phyloP scores from a whole-genome alignment of 2,797 vertebrate genomes.

The Rhinella marina region DNA sequence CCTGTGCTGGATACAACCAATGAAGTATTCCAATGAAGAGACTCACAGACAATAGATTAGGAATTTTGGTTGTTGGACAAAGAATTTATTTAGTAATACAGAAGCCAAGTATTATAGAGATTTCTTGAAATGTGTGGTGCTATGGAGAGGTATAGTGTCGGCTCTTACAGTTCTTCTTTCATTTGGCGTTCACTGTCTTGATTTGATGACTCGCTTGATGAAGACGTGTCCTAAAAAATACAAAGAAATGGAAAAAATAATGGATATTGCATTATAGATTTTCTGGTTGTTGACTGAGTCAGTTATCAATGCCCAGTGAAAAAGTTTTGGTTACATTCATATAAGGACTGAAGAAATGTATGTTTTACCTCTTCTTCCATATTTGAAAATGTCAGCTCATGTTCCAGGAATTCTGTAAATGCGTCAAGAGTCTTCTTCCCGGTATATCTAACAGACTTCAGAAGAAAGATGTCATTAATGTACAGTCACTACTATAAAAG shows the following conservation, averaged over 20 bases:
- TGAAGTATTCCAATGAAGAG: neutral
- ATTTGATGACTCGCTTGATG: neutral
- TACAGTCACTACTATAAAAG: neutral
- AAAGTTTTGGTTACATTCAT: too few species aligned
- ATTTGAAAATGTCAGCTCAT: constrained; percentile 74
- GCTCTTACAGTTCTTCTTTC: constrained; percentile 24
- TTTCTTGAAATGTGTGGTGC: neutral
- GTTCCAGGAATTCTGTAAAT: constrained; percentile 83
- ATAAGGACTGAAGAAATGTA: neutral
- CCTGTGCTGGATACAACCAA: neutral
- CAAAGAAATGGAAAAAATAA: too few species aligned
- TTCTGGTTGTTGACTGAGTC: too few species aligned
- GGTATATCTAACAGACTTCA: constrained; percentile 80
- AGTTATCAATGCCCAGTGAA: too few species aligned
- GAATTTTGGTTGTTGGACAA: neutral
- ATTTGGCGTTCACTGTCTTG: neutral
- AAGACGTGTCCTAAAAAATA: neutral
- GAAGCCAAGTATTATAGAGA: neutral
- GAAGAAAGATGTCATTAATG: constrained; percentile 29
- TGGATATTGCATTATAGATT: too few species aligned
- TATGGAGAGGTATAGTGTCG: neutral
- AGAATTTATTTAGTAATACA: neutral
- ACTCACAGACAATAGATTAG: neutral
- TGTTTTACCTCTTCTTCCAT: constrained; percentile 55
- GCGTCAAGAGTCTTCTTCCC: constrained; percentile 78